Base-by-base conservation (phyloP, 2,113 vertebrate genomes). In the Macrotis lagotis region DNA sequence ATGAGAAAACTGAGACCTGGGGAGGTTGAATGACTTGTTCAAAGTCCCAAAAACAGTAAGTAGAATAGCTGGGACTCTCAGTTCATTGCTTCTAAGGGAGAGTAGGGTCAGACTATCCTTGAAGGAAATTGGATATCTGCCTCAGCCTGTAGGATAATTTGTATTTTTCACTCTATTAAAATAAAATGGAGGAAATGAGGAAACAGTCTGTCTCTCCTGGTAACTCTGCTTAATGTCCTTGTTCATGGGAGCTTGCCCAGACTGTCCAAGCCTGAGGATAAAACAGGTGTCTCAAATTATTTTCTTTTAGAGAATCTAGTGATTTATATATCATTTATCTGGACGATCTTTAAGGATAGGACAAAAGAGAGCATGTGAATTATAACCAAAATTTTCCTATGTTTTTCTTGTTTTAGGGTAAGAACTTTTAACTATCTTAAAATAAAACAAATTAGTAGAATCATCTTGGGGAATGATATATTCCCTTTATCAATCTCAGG, bases 391-490 rank as follows among this genome's bases (percentile, higher is more conserved):
- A 53, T n/a, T 74, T 74, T 48, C 7, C 92, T 31, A 51, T 88
- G 49, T 96, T 93, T 51, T 96, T 88, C 31, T 55, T 55, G 55
- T 88, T 91, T 94, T 93, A 96, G 93, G 94, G 55, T 83, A 95
- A 92, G 94, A 89, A 50, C 11, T 91, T 91, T 94, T 96, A 88
- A 51, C 96, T 92, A 90, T 95, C 95, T 97, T 96, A 97, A 97
- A 97, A 97, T 97, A 97, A 97, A 97, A 96, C 95, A 96, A 96
- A 97, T 97, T 96, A 97, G 97, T 96, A 92, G 52, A 94, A 96
- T 93, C 88, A 48, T 51, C 94, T 83, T 95, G 3, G 83, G 97
- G 96, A 97, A 98, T 97, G 97, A 95, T 95, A 98, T 50, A 91
- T 91, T 96, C 94, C 55, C 91, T 97, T 95, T 96, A 74, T 0